Percentiles rank a stretch among this genome's conserved stretches.
phyloP scores from a whole-genome alignment of 2,888 invertebrate species.

The Diloba caeruleocephala region DNA sequence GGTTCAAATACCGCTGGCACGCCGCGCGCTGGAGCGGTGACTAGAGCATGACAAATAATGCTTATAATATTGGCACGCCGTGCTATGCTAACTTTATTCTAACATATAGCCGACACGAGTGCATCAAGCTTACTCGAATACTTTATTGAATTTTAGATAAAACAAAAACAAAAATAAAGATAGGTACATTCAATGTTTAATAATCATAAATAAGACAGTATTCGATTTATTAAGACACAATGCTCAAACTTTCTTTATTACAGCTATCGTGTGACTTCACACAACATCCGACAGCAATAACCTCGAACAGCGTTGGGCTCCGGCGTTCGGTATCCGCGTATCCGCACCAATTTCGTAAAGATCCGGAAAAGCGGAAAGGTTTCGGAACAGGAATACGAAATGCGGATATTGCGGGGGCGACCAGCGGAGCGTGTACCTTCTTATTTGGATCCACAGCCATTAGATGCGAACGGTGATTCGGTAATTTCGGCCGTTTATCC shows the following conservation, averaged over 20 bases:
- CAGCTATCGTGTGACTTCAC: conserved; percentile 8
- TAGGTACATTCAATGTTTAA: too few species aligned
- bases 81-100: too few species aligned
- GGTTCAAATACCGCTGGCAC: too few species aligned
- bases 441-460: conserved; percentile 65
- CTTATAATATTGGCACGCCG: too few species aligned
- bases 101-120: too few species aligned
- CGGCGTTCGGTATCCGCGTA: conserved; percentile 45
- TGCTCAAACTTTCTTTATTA: neutral
- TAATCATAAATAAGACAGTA: too few species aligned
- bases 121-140: too few species aligned
- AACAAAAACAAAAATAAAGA: too few species aligned
- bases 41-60: too few species aligned
- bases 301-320: conserved; percentile 13
- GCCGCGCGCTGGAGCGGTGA: too few species aligned
- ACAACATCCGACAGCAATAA: conserved; percentile 23
- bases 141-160: too few species aligned
- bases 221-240: too few species aligned
- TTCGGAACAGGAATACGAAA: conserved; percentile 66
- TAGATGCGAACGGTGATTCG: conserved; percentile 62
- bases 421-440: conserved; percentile 60
- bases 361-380: conserved; percentile 55
- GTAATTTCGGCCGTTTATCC: conserved; percentile 47
- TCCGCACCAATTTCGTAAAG: conserved; percentile 58
- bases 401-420: conserved; percentile 66